A percentile compares a stretch with the other conserved stretches of the same genome.
Conservation (phyloP, 2,113 vertebrate species). For the Mungos mungo region DNA sequence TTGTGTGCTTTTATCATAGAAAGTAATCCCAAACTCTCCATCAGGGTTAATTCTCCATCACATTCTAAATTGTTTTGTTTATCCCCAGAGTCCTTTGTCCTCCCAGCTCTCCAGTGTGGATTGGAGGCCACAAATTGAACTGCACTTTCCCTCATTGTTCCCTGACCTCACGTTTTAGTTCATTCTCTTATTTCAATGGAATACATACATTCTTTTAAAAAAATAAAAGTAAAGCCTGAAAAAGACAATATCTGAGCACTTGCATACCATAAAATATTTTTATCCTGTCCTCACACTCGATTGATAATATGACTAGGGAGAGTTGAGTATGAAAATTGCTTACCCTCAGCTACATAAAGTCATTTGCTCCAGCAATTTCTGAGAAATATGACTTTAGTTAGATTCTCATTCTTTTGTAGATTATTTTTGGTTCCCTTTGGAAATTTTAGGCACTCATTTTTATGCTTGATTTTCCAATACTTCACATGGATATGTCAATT, state of each 20-base stretch:
- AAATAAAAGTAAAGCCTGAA: background rate
- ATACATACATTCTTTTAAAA: background rate
- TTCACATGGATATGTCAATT: background rate
- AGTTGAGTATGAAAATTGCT: background rate
- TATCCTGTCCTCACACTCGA: background rate
- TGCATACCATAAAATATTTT: background rate
- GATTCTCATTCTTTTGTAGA: background rate
- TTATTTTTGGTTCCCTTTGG: conserved; percentile 19
- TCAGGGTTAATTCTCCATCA: background rate
- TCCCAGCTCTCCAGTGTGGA: background rate
- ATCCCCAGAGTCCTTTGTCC: background rate
- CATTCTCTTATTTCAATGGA: background rate
- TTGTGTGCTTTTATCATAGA: background rate
- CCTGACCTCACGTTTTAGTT: background rate
- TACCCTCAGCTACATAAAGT: background rate
- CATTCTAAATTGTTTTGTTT: background rate
- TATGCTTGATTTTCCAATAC: background rate
- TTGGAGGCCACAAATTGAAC: background rate
- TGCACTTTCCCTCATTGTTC: background rate
- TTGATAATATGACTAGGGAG: background rate
- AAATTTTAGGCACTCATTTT: background rate
- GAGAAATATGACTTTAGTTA: background rate
- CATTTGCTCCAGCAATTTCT: background rate
- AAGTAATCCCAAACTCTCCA: background rate
- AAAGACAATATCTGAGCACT: background rate